Percentiles rank a stretch among this genome's conserved stretches.
Conservation (phyloP, 2,888 invertebrate genomes). For the Limnephilus marmoratus region DNA sequence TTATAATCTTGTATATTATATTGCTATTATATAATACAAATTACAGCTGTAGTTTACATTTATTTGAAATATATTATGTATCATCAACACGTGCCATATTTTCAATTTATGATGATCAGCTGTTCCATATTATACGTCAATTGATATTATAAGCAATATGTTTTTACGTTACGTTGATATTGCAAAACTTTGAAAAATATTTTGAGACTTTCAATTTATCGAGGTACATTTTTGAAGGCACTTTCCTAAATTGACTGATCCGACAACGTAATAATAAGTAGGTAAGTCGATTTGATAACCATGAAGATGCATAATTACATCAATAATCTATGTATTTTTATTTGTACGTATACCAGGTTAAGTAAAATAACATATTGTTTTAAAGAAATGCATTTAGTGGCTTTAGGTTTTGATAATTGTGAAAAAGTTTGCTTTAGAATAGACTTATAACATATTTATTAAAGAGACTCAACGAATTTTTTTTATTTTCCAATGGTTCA, state of each 20-base stretch:
- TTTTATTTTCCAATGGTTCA: neutral
- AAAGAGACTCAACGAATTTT: neutral
- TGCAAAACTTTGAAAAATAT: too few relatives aligned
- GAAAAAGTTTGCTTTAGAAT: neutral
- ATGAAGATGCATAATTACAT: neutral
- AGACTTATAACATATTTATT: neutral
- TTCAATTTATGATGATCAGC: neutral
- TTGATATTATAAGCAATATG: neutral
- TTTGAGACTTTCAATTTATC: too few relatives aligned
- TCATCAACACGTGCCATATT: neutral
- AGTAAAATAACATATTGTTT: neutral
- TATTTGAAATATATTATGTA: neutral
- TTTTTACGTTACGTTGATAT: too few relatives aligned
- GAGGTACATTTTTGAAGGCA: too few relatives aligned
- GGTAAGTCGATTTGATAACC: neutral
- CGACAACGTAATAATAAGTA: neutral
- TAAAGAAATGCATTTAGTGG: neutral
- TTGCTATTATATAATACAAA: neutral
- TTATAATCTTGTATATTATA: neutral
- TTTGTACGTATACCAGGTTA: slow-evolving; percentile 32
- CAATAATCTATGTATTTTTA: neutral
- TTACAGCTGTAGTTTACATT: neutral
- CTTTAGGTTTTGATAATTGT: neutral
- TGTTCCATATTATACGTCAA: neutral
- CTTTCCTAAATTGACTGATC: too few relatives aligned